Percentiles rank a stretch among this genome's conserved stretches.
Evolutionary conservation across 2,797 vertebrate species (phyloP).

Genomic region (Erpetoichthys calabaricus): DNA sequence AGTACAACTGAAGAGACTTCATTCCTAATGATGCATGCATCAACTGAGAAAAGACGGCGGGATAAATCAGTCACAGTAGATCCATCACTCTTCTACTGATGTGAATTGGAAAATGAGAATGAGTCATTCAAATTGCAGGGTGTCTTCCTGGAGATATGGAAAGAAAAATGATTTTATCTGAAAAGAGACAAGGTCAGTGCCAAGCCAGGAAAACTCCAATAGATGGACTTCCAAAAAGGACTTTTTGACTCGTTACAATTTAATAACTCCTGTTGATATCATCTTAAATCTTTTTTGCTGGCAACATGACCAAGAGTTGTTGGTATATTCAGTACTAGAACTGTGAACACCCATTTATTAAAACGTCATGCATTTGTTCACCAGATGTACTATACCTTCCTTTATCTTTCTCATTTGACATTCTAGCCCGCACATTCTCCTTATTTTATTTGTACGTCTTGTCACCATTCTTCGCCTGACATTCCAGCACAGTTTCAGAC

Average conservation of each 20-base stretch:
- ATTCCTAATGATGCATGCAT: background rate
- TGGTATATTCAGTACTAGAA: too few species aligned
- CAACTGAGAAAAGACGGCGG: background rate
- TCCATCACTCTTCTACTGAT: background rate
- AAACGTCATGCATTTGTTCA: too few species aligned
- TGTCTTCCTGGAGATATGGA: slow-evolving; percentile 4
- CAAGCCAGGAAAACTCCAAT: slow-evolving; percentile 10
- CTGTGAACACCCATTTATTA: too few species aligned
- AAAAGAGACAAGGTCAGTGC: slow-evolving; percentile 14
- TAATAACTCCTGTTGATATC: slow-evolving; percentile 4
- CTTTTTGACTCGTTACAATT: slow-evolving; percentile 17
- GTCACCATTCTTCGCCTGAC: too few species aligned
- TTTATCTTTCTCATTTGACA: too few species aligned
- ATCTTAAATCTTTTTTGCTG: slow-evolving; percentile 6
- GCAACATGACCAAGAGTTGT: too few species aligned
- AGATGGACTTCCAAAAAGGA: slow-evolving; percentile 14
- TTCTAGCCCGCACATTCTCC: too few species aligned
- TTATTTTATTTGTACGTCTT: too few species aligned
- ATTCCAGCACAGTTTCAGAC: too few species aligned
- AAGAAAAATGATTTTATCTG: slow-evolving; percentile 14
- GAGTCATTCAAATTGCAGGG: slow-evolving; percentile 8
- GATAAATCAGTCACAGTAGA: background rate
- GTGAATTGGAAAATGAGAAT: slow-evolving; percentile 5
- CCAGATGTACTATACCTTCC: too few species aligned
- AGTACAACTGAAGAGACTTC: background rate